Percentiles rank a stretch among this genome's conserved stretches.
phyloP scores from a whole-genome alignment of 2,113 vertebrate species.

The Aldabrachelys gigantea region DNA sequence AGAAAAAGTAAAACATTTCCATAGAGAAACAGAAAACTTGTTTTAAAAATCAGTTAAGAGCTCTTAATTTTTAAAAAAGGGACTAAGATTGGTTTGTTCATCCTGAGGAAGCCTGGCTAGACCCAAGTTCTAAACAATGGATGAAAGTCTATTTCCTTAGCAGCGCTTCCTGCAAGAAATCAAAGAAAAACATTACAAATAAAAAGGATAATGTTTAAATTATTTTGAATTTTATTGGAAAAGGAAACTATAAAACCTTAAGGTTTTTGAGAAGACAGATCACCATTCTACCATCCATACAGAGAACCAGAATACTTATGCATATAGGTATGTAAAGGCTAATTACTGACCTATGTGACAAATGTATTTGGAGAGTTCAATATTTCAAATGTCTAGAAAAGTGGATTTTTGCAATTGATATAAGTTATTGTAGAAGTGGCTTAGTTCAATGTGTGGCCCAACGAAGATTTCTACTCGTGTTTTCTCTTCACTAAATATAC shows the following conservation, averaged over 20 bases:
- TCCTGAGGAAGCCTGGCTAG: conserved; percentile 29
- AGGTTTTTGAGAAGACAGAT: neutral
- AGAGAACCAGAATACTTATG: neutral
- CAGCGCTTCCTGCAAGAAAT: conserved; percentile 51
- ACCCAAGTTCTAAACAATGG: neutral
- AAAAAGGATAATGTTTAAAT: neutral
- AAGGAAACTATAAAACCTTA: neutral
- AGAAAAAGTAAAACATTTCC: neutral
- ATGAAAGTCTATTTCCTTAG: conserved; percentile 55
- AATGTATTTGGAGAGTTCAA: neutral
- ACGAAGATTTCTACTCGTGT: neutral
- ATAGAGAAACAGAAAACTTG: neutral
- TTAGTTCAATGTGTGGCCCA: neutral
- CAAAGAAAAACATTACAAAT: conserved; percentile 12
- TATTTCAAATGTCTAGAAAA: neutral
- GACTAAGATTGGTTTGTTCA: neutral
- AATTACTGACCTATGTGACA: neutral
- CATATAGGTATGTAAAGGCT: neutral
- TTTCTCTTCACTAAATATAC: neutral
- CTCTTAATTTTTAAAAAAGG: too few relatives aligned
- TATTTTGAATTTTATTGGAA: conserved; percentile 15
- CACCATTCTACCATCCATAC: neutral
- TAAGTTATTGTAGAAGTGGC: neutral
- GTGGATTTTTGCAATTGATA: neutral
- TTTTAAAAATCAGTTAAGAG: neutral